phyloP scores from a whole-genome alignment of 2,113 vertebrate genomes.

The Ageneiosus marmoratus region DNA sequence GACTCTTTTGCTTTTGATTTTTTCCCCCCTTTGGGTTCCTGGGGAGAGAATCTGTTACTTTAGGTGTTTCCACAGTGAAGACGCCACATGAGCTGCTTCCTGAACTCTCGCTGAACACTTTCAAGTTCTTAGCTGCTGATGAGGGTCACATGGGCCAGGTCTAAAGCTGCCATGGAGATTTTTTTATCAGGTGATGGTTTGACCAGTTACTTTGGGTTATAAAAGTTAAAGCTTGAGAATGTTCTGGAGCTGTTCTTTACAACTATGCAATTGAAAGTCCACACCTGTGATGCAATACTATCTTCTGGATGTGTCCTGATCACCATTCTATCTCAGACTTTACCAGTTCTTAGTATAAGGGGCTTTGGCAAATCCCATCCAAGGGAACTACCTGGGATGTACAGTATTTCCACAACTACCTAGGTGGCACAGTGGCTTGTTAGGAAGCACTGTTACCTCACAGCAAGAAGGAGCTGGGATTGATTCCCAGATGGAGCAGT shows the following conservation, averaged over 20 bases:
- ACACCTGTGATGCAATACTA: neutral
- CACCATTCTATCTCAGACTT: neutral
- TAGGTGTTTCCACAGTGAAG: neutral
- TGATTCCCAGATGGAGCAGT: too few species aligned
- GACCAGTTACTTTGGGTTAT: neutral
- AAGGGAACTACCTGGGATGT: neutral
- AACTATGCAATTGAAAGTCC: neutral
- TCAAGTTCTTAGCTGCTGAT: neutral
- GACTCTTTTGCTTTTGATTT: neutral
- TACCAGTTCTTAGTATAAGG: neutral
- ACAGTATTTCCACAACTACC: neutral
- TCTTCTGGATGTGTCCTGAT: neutral
- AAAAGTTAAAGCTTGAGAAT: neutral
- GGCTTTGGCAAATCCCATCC: too few species aligned
- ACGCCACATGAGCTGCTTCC: neutral
- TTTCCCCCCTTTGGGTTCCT: neutral
- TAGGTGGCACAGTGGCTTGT: too few species aligned
- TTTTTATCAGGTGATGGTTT: too few species aligned
- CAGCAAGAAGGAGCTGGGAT: too few species aligned
- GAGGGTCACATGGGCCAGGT: neutral
- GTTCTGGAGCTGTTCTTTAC: neutral
- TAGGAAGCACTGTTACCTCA: too few species aligned
- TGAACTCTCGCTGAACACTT: slow-evolving; percentile 9
- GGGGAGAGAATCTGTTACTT: neutral
- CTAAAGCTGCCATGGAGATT: neutral